These are phyloP conservation scores for Leptopilina drosophilae DNA, from an alignment of 2,888 invertebrate genomes.

Conservation along the genomic window DNA sequence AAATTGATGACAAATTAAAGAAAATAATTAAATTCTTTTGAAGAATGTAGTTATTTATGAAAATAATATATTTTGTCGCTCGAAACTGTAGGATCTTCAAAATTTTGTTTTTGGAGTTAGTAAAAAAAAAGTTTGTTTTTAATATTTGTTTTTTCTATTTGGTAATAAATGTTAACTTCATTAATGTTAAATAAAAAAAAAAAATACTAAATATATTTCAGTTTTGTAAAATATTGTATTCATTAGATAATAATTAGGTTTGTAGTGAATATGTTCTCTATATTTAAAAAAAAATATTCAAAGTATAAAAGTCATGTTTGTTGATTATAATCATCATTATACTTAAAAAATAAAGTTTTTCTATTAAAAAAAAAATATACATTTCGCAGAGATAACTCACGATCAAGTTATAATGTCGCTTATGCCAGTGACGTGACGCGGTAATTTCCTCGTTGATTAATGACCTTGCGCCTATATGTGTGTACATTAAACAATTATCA, in stretches of 20 bases:
- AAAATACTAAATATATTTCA: too few relatives aligned
- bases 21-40: too few relatives aligned
- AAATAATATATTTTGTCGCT: too few relatives aligned
- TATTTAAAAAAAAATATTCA: neutral
- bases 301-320: constrained; percentile 7
- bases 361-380: neutral
- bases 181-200: too few relatives aligned
- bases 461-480: neutral
- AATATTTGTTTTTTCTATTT: too few relatives aligned
- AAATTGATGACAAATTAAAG: too few relatives aligned
- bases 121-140: too few relatives aligned
- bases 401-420: constrained; percentile 23
- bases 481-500: constrained; percentile 17
- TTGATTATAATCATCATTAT: constrained; percentile 2
- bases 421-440: constrained; percentile 17
- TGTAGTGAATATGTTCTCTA: neutral
- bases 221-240: too few relatives aligned
- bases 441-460: constrained; percentile 31
- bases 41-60: too few relatives aligned
- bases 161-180: too few relatives aligned
- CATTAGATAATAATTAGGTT: neutral
- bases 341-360: constrained; percentile 6
- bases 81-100: too few relatives aligned
- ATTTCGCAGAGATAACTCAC: constrained; percentile 21
- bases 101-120: too few relatives aligned